Percentiles rank a stretch among this genome's conserved stretches.
Conservation (phyloP, 2,888 invertebrate species). For the Microlaimidae sp. region DNA sequence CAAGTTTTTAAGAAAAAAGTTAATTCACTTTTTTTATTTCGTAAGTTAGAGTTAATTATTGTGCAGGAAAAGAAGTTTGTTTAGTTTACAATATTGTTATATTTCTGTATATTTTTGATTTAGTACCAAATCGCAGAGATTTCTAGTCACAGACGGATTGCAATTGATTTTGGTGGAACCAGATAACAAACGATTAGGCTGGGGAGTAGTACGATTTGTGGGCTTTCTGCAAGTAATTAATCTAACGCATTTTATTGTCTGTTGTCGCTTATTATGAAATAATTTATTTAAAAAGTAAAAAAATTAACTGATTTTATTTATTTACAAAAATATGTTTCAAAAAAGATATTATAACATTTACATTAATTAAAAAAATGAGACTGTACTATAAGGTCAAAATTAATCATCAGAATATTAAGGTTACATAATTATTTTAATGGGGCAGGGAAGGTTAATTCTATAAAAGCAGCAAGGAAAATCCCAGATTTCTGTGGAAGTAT, state of each 20-base stretch:
- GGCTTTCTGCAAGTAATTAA: constrained; percentile 56
- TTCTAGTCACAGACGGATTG: constrained; percentile 80
- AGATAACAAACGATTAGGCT: constrained; percentile 76
- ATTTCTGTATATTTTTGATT: background rate
- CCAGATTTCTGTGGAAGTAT: too few species aligned
- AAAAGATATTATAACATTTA: background rate
- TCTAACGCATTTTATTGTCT: too few species aligned
- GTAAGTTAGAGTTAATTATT: too few species aligned
- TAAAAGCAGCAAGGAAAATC: too few species aligned
- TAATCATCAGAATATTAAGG: too few species aligned
- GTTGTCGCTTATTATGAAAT: constrained; percentile 1
- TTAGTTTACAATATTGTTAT: background rate
- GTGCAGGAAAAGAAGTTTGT: too few species aligned
- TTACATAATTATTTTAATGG: too few species aligned
- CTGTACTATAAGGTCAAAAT: constrained; percentile 2
- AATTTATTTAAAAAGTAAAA: background rate
- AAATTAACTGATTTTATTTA: too few species aligned
- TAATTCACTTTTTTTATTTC: background rate
- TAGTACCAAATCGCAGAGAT: constrained; percentile 53
- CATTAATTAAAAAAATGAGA: constrained; percentile 1
- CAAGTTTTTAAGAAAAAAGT: too few species aligned
- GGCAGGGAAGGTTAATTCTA: too few species aligned
- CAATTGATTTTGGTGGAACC: constrained; percentile 95
- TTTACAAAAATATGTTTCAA: background rate
- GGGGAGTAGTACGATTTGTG: constrained; percentile 91